phyloP scores from a whole-genome alignment of 2,888 invertebrate species.

The Neoascia interrupta region DNA sequence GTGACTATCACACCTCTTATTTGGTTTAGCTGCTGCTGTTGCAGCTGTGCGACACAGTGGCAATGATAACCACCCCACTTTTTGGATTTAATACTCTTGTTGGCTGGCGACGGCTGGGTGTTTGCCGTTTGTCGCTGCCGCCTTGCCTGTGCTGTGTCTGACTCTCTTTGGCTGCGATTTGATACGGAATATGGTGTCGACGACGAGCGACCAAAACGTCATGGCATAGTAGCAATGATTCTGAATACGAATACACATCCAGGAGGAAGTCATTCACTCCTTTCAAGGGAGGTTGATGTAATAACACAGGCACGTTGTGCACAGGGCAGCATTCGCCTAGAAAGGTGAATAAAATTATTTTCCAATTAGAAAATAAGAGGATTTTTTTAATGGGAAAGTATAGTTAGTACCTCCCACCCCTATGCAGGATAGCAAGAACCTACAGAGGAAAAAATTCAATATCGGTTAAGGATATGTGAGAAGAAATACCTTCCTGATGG shows the following conservation, averaged over 20 bases:
- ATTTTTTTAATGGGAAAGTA: no score
- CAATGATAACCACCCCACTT: constrained; percentile 59
- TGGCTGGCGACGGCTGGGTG: constrained; percentile 39
- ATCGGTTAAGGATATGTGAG: no score
- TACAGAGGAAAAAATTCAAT: no score
- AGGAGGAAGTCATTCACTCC: constrained; percentile 31
- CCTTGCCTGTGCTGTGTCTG: background rate
- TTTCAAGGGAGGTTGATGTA: constrained; percentile 1
- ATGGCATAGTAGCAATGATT: no score
- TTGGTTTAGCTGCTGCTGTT: constrained; percentile 53
- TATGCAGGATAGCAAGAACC: no score
- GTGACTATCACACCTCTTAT: constrained; percentile 69
- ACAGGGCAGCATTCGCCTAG: no score
- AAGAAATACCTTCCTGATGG: no score
- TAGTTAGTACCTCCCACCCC: no score
- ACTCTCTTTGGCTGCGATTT: constrained; percentile 11
- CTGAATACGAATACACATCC: no score
- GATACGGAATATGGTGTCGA: constrained; percentile 32
- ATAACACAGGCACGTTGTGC: background rate
- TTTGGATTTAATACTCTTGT: constrained; percentile 44
- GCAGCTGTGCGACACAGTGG: constrained; percentile 40
- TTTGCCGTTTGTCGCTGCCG: background rate
- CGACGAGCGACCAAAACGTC: constrained; percentile 15
- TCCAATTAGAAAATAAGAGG: no score
- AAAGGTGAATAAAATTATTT: no score